phyloP scores from a whole-genome alignment of 2,113 vertebrate species.

The Panthera uncia region DNA sequence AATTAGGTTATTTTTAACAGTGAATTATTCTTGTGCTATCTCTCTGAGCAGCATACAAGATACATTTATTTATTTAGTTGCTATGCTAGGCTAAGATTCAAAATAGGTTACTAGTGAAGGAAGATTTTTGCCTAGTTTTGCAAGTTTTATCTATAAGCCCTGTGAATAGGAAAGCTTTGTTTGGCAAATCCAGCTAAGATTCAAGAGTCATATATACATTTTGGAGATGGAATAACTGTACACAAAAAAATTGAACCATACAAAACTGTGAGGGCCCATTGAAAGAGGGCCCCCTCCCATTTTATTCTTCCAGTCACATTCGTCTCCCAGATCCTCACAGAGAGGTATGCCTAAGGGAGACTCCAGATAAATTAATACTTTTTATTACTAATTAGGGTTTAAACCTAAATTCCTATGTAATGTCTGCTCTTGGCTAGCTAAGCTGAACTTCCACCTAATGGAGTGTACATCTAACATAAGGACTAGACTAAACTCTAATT shows the following conservation, averaged over 20 bases:
- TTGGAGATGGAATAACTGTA: not conserved
- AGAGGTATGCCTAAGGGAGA: not conserved
- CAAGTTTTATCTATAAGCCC: slow-evolving; percentile 51
- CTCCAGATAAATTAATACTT: not conserved
- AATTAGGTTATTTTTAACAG: slow-evolving; percentile 27
- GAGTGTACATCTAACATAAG: not conserved
- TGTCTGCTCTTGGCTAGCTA: not conserved
- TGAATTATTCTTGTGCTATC: slow-evolving; percentile 50
- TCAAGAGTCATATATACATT: slow-evolving; percentile 21
- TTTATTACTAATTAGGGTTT: not conserved
- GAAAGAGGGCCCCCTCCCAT: not conserved
- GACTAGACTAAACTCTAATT: not conserved
- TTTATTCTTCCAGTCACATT: not conserved
- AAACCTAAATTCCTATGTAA: not conserved
- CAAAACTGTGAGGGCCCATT: not conserved
- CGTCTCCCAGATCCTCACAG: not conserved
- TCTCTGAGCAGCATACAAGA: slow-evolving; percentile 32
- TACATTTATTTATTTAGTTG: slow-evolving; percentile 52
- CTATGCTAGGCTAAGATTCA: slow-evolving; percentile 50
- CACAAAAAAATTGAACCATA: not conserved
- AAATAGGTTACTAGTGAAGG: slow-evolving; percentile 63
- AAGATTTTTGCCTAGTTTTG: slow-evolving; percentile 66
- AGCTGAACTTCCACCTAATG: not conserved
- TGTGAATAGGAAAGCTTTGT: slow-evolving; percentile 52
- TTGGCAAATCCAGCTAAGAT: slow-evolving; percentile 38